Percentiles rank a stretch among this genome's conserved stretches.
Conservation (phyloP, 1,140 invertebrate species). For the Drosophila auraria region DNA sequence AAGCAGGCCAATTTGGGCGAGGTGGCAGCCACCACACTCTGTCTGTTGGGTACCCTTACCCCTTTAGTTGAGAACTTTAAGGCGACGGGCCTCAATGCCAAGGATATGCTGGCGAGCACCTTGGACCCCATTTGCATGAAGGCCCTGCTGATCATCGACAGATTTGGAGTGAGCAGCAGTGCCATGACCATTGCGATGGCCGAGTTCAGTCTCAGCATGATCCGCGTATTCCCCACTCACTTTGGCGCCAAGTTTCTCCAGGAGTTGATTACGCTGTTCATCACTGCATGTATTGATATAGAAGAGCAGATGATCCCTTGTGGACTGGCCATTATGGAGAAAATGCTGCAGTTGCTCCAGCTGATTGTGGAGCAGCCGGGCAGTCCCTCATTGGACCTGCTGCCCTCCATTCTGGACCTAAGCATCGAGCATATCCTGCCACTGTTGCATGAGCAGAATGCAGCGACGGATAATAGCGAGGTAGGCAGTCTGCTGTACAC, state of each 20-base stretch:
- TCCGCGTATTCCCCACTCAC: slow-evolving; percentile 80
- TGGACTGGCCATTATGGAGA: slow-evolving; percentile 82
- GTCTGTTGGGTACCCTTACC: slow-evolving; percentile 79
- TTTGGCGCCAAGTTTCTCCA: slow-evolving; percentile 78
- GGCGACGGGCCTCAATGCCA: slow-evolving; percentile 83
- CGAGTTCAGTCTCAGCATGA: slow-evolving; percentile 81
- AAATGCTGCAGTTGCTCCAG: slow-evolving; percentile 90
- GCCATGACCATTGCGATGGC: slow-evolving; percentile 77
- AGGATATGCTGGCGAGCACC: slow-evolving; percentile 85
- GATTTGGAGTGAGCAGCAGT: slow-evolving; percentile 73
- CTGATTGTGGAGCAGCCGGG: slow-evolving; percentile 91
- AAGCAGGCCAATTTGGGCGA: slow-evolving; percentile 64
- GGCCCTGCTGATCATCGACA: slow-evolving; percentile 77
- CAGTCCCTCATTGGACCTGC: slow-evolving; percentile 89
- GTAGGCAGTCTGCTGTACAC: slow-evolving; percentile 84
- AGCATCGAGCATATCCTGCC: slow-evolving; percentile 92
- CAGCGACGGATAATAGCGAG: slow-evolving; percentile 86
- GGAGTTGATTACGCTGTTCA: slow-evolving; percentile 82
- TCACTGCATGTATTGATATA: slow-evolving; percentile 21
- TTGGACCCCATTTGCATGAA: slow-evolving; percentile 80
- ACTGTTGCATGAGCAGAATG: slow-evolving; percentile 86
- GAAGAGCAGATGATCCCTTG: slow-evolving; percentile 72
- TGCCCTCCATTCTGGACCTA: slow-evolving; percentile 89
- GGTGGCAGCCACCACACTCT: slow-evolving; percentile 75
- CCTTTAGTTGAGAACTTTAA: slow-evolving; percentile 85